A percentile compares a stretch with the other conserved stretches of the same genome.
These are phyloP conservation scores for Pedetes capensis DNA, from an alignment of 2,113 vertebrate species.

Conservation along the genomic window DNA sequence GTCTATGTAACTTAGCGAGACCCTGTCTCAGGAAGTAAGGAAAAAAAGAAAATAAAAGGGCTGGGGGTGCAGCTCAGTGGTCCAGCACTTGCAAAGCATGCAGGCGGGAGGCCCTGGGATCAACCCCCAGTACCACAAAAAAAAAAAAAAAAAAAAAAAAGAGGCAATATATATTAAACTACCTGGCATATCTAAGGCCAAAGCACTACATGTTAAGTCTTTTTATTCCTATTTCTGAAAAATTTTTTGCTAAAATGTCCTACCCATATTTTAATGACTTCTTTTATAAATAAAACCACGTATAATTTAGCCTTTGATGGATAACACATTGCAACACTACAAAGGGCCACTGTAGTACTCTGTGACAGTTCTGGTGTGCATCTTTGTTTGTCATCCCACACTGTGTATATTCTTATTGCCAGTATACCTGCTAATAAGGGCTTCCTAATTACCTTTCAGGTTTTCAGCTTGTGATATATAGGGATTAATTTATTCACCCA, in stretches of 20 bases:
- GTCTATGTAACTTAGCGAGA: no score
- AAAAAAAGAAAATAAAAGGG: no score
- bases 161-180: conserved; percentile 4
- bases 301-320: neutral
- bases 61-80: no score
- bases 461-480: neutral
- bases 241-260: neutral
- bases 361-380: neutral
- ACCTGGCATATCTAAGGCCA: neutral
- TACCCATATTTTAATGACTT: neutral
- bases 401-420: neutral
- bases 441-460: neutral
- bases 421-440: neutral
- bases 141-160: conserved; percentile 42
- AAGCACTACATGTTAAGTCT: neutral
- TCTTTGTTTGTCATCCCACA: neutral
- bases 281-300: neutral
- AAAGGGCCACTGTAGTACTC: neutral
- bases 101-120: no score
- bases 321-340: neutral
- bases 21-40: no score
- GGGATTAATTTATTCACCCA: neutral
- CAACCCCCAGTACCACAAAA: no score
- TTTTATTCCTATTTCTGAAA: neutral
- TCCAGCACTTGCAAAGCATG: no score